These are phyloP conservation scores for Silurus asotus DNA, from an alignment of 2,113 vertebrate genomes.

Conservation along the genomic window DNA sequence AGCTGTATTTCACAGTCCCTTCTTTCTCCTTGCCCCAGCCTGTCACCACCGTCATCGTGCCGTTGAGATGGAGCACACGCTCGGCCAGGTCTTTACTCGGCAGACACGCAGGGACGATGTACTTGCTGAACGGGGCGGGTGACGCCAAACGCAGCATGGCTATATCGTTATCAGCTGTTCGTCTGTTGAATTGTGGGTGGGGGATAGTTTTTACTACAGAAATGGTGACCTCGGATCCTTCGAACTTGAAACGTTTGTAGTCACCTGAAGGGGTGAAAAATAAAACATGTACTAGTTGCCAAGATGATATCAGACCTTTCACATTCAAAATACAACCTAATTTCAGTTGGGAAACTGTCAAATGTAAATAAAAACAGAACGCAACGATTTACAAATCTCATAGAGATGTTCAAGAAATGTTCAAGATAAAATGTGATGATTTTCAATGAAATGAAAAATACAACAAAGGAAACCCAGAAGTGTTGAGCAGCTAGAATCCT, in stretches of 20 bases:
- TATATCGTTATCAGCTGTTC: conserved; percentile 84
- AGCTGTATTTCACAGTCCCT: conserved; percentile 56
- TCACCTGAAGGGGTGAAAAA: conserved; percentile 70
- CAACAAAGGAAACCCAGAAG: too few relatives aligned
- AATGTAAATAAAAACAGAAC: too few relatives aligned
- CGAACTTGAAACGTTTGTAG: conserved; percentile 75
- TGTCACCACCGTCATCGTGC: conserved; percentile 76
- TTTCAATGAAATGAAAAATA: too few relatives aligned
- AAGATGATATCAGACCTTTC: neutral
- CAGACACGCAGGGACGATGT: conserved; percentile 81
- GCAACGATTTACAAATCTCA: too few relatives aligned
- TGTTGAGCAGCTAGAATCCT: too few relatives aligned
- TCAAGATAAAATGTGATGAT: too few relatives aligned
- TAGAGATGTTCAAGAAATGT: too few relatives aligned
- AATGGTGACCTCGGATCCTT: conserved; percentile 75
- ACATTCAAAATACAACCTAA: neutral
- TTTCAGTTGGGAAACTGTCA: too few relatives aligned
- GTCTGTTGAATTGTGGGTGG: conserved; percentile 79
- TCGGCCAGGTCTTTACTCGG: conserved; percentile 76
- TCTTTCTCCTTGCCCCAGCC: conserved; percentile 82
- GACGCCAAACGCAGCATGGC: conserved; percentile 78
- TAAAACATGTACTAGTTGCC: neutral
- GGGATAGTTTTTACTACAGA: conserved; percentile 60
- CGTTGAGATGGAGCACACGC: conserved; percentile 73
- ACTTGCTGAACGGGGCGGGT: conserved; percentile 68